Conservation (phyloP, 2,888 invertebrate species). For the Sinelater perroti region DNA sequence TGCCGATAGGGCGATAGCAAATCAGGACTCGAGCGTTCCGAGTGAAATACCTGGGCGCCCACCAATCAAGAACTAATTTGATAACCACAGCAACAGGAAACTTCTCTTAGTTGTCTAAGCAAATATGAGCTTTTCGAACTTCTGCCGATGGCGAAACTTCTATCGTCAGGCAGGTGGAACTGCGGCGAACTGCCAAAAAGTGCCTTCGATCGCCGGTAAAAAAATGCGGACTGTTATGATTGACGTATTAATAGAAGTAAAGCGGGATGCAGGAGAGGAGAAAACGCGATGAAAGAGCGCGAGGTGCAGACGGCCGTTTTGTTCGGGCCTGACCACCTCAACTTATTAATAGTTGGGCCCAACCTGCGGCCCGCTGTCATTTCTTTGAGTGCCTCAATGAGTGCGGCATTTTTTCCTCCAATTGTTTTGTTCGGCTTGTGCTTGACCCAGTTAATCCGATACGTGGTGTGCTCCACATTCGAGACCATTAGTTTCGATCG, state of each 20-base stretch:
- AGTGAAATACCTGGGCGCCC: slow-evolving; percentile 13
- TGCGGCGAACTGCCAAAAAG: too few relatives aligned
- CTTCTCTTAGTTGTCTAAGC: neutral
- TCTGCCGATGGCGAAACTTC: neutral
- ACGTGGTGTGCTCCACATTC: neutral
- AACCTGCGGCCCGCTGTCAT: slow-evolving; percentile 18
- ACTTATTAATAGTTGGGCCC: slow-evolving; percentile 30
- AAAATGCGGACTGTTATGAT: slow-evolving; percentile 39
- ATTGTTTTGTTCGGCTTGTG: slow-evolving; percentile 12
- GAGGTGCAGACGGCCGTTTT: slow-evolving; percentile 11
- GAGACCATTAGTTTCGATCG: slow-evolving; percentile 1
- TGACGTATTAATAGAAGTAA: slow-evolving; percentile 42
- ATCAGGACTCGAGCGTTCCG: neutral
- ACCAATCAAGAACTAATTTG: slow-evolving; percentile 8
- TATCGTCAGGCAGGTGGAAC: neutral
- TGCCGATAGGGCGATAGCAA: slow-evolving; percentile 12
- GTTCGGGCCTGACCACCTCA: slow-evolving; percentile 36
- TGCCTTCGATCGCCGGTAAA: too few relatives aligned
- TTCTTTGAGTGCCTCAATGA: slow-evolving; percentile 29
- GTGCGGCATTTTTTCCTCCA: slow-evolving; percentile 18
- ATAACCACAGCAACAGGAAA: slow-evolving; percentile 13
- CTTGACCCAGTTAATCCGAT: slow-evolving; percentile 23
- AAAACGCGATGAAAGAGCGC: slow-evolving; percentile 3
- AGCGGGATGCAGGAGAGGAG: slow-evolving; percentile 28
- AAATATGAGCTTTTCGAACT: neutral